Conservation (phyloP, 2,888 invertebrate species). For the Melanchra persicariae region DNA sequence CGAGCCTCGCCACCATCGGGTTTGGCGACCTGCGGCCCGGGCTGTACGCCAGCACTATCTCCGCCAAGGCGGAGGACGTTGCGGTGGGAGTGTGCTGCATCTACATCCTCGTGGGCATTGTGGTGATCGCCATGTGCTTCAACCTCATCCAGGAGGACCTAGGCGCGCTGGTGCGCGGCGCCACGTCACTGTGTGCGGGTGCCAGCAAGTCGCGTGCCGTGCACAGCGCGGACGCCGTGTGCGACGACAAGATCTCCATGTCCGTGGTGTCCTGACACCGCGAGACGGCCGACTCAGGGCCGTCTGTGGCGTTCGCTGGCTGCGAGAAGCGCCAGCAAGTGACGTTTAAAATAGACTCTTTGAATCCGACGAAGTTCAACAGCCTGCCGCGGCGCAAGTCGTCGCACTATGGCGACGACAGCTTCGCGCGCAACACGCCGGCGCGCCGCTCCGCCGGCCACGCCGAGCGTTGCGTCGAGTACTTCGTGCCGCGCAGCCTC, state of each 20-base stretch:
- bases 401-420: constrained; percentile 79
- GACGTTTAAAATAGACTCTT: constrained; percentile 82
- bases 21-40: constrained; percentile 95
- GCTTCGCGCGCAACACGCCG: constrained; percentile 93
- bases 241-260: constrained; percentile 88
- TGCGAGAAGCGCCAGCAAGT: constrained; percentile 79
- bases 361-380: constrained; percentile 88
- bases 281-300: constrained; percentile 79
- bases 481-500: constrained; percentile 95
- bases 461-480: constrained; percentile 93
- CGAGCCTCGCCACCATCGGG: constrained; percentile 95
- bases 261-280: constrained; percentile 91
- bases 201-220: constrained; percentile 79
- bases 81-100: constrained; percentile 95
- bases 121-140: constrained; percentile 96
- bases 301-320: constrained; percentile 76
- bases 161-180: constrained; percentile 73
- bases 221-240: constrained; percentile 85
- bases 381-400: constrained; percentile 90
- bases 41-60: constrained; percentile 86
- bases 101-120: constrained; percentile 96
- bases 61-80: constrained; percentile 90
- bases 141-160: constrained; percentile 96
- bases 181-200: constrained; percentile 76
- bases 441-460: constrained; percentile 92